Base-by-base conservation (phyloP, 2,113 vertebrate genomes). In the Speoplatyrhinus poulsoni region DNA sequence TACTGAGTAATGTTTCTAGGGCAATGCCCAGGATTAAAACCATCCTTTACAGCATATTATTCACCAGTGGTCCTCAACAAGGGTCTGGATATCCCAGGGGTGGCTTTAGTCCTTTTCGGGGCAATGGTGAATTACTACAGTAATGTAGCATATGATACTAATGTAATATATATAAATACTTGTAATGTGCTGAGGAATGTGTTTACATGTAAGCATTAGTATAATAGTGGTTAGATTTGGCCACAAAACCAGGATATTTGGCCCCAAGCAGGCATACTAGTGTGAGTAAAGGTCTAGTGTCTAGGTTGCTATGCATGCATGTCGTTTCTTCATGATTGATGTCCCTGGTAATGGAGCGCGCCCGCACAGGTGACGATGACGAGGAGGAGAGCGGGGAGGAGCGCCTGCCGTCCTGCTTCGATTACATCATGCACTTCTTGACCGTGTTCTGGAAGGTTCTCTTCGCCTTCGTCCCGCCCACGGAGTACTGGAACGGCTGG, bases 371-470 rank as follows among this genome's bases (percentile, higher is more conserved):
- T 78, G 92, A 95, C 3, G 93, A 94, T 12, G 93, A 95, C 19
- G 94, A 95, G 55, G 94, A 94, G 69, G 94, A 94, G 70, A 93
- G 92, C 8, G 92, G 93, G 0, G 93, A 94, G 65, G 93, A 95
- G 17, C 91, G 92, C 6, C 62, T 94, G 76, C 94, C 94, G 0
- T 94, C 93, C 64, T 95, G 93, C 89, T 95, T 94, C 60, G 94
- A 95, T 75, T 95, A 95, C 90, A 95, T 95, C 69, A 95, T 95
- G 94, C 94, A 95, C 87, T 95, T 95, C 87, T 90, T 95, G 83
- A 94, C 94, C 1, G 94, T 95, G 62, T 95, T 95, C 91, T 95
- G 94, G 94, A 95, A 95, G 82, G 94, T 95, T 65, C 93, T 95
- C 19, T 95, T 95, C 6, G 94, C 94, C 12, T 94, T 94, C n/a